Evolutionary conservation across 2,888 invertebrate genomes (phyloP).

Genomic region (Brachylomia viminalis): DNA sequence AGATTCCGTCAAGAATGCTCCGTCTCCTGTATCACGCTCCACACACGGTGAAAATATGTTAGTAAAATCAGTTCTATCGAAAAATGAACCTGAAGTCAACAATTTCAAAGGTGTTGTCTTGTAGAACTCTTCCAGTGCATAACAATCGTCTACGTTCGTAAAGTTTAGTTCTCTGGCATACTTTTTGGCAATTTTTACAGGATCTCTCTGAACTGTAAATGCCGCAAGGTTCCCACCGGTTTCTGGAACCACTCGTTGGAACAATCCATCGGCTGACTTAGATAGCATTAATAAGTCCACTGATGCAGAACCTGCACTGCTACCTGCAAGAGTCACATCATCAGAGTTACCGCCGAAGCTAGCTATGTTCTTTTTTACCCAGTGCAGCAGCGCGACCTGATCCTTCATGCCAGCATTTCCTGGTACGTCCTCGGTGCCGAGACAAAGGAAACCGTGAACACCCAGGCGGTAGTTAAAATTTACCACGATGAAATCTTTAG

Average conservation of each 20-base stretch:
- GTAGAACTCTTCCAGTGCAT: slow-evolving; percentile 73
- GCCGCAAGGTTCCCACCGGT: slow-evolving; percentile 41
- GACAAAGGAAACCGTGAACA: slow-evolving; percentile 72
- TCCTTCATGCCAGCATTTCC: slow-evolving; percentile 76
- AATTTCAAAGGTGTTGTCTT: slow-evolving; percentile 14
- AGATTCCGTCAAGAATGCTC: slow-evolving; percentile 70
- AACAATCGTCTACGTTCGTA: slow-evolving; percentile 61
- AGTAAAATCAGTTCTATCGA: slow-evolving; percentile 45
- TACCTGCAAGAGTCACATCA: slow-evolving; percentile 68
- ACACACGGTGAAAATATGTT: slow-evolving; percentile 67
- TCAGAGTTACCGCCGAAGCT: slow-evolving; percentile 77
- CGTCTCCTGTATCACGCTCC: slow-evolving; percentile 65
- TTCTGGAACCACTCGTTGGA: slow-evolving; percentile 35
- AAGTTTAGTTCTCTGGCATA: slow-evolving; percentile 27
- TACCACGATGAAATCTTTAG: slow-evolving; percentile 40
- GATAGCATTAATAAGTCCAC: slow-evolving; percentile 30
- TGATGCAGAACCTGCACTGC: slow-evolving; percentile 30
- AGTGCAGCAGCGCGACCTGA: slow-evolving; percentile 68
- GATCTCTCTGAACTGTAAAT: slow-evolving; percentile 38
- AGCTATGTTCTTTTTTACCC: slow-evolving; percentile 77
- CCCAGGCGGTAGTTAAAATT: slow-evolving; percentile 75
- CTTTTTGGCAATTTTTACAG: slow-evolving; percentile 21
- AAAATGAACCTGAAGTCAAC: slow-evolving; percentile 19
- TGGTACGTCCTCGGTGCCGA: slow-evolving; percentile 72
- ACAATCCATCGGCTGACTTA: slow-evolving; percentile 28